A percentile compares a stretch with the other conserved stretches of the same genome.
These are phyloP conservation scores for Callocephalon fimbriatum DNA, from an alignment of 2,113 vertebrate species.

Conservation along the genomic window DNA sequence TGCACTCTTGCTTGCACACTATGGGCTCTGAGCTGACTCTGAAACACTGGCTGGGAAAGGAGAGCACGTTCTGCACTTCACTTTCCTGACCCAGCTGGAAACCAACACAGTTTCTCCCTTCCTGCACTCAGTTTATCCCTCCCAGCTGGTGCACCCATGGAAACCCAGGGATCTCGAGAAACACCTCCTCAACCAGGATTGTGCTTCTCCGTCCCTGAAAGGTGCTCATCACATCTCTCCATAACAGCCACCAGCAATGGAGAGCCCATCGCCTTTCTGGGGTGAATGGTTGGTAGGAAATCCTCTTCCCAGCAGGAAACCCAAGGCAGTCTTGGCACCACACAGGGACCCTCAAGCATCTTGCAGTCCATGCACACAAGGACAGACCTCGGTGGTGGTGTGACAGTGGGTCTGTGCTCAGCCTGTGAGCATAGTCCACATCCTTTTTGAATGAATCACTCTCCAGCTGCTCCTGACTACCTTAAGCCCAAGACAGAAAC, in stretches of 20 bases:
- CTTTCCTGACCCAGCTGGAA: background rate
- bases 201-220: background rate
- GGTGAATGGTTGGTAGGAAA: background rate
- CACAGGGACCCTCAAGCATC: accelerated
- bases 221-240: background rate
- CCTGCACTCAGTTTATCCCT: background rate
- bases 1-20: accelerated
- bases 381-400: background rate
- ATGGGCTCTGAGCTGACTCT: background rate
- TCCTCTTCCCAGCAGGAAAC: background rate
- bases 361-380: background rate
- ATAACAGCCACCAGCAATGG: accelerated
- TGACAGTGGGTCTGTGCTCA: background rate
- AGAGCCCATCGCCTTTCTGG: background rate
- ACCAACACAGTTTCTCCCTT: background rate
- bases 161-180: background rate
- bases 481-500: slow-evolving; percentile 9
- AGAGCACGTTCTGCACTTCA: background rate
- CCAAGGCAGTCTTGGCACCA: background rate
- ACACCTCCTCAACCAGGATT: background rate
- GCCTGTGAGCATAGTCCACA: background rate
- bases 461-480: background rate
- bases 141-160: background rate
- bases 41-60: background rate
- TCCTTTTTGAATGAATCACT: slow-evolving; percentile 12